Conservation (phyloP, 2,113 vertebrate species). For the Mirza zaza region DNA sequence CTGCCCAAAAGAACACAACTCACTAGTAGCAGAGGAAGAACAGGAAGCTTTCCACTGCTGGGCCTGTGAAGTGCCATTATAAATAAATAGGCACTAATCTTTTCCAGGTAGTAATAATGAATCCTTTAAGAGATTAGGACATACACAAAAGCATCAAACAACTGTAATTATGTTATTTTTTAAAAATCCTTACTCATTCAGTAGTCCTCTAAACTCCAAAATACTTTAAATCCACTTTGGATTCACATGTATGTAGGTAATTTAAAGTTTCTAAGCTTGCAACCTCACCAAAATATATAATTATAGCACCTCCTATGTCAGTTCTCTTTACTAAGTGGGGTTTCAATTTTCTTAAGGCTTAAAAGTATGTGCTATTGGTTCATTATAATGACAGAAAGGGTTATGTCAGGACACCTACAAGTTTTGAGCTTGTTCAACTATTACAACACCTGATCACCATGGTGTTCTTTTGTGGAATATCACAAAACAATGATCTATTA, state of each 20-base stretch:
- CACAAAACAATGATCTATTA: not conserved
- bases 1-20: not conserved
- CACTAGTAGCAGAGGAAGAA: not conserved
- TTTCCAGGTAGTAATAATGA: not conserved
- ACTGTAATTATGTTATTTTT: not conserved
- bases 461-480: not conserved
- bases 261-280: not conserved
- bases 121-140: constrained; percentile 13
- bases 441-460: not conserved
- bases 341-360: not conserved
- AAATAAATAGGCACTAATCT: not conserved
- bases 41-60: not conserved
- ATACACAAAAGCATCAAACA: not conserved
- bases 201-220: not conserved
- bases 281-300: not conserved
- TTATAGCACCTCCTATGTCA: not conserved
- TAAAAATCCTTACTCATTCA: not conserved
- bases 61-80: not conserved
- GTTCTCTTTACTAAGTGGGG: not conserved
- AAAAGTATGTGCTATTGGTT: not conserved
- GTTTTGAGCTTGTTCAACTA: not conserved
- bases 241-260: not conserved
- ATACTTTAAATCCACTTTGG: not conserved
- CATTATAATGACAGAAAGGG: not conserved
- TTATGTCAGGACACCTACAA: not conserved